Percentiles rank a stretch among this genome's conserved stretches.
phyloP scores from a whole-genome alignment of 2,797 vertebrate species.

The Siniperca obscura region DNA sequence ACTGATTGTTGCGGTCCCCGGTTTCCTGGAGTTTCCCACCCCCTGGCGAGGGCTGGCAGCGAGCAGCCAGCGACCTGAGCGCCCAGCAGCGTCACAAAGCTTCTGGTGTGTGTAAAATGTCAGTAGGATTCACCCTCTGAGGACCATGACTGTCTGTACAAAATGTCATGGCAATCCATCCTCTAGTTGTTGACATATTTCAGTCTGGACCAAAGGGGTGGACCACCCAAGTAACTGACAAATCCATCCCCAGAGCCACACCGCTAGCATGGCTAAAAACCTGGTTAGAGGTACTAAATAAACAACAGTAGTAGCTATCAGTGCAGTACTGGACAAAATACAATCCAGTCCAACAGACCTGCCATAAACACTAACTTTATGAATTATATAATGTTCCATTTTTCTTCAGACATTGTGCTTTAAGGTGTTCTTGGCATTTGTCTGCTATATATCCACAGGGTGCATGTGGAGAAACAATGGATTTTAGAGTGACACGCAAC shows the following conservation, averaged over 20 bases:
- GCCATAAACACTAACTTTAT: not conserved
- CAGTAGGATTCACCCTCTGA: not conserved
- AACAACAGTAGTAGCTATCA: not conserved
- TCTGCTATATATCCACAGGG: slow-evolving; percentile 23
- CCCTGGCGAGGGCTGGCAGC: too few species aligned
- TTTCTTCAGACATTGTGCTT: not conserved
- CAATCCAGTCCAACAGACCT: not conserved
- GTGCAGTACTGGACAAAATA: not conserved
- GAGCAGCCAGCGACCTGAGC: too few species aligned
- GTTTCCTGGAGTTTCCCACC: too few species aligned
- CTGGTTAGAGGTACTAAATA: not conserved
- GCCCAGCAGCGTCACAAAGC: too few species aligned
- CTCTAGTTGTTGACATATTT: not conserved
- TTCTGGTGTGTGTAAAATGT: not conserved
- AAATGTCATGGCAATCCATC: not conserved
- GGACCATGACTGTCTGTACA: not conserved
- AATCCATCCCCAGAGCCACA: not conserved
- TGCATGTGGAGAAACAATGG: slow-evolving; percentile 61
- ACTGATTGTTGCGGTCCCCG: too few species aligned
- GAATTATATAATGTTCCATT: slow-evolving; percentile 20
- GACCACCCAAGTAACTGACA: not conserved
- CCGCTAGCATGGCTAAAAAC: not conserved
- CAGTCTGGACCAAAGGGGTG: not conserved
- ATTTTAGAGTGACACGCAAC: slow-evolving; percentile 59
- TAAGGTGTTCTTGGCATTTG: slow-evolving; percentile 42